Conservation (phyloP, 2,888 invertebrate species). For the Eudasyphora cyanicolor region DNA sequence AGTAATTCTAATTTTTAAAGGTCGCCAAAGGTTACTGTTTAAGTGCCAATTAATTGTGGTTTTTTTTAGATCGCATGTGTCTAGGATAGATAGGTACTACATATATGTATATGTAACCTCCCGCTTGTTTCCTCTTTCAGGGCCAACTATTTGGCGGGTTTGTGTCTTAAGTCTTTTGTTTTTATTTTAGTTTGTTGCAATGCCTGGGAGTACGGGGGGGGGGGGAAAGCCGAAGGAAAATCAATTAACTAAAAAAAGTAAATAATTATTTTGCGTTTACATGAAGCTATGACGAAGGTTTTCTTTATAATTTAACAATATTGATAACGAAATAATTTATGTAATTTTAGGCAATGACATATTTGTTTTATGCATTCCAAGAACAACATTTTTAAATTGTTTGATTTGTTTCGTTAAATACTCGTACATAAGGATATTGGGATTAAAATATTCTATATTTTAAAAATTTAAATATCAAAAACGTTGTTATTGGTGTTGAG, state of each 20-base stretch:
- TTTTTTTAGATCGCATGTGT: background rate
- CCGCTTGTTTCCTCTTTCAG: constrained; percentile 16
- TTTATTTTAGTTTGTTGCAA: background rate
- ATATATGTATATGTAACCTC: background rate
- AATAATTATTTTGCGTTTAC: background rate
- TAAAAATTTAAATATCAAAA: too few relatives aligned
- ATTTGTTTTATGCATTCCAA: too few relatives aligned
- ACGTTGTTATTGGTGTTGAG: too few relatives aligned
- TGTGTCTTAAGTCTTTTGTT: constrained; percentile 34
- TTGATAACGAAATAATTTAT: too few relatives aligned
- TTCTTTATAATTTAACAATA: too few relatives aligned
- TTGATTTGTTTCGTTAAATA: too few relatives aligned
- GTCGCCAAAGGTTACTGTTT: constrained; percentile 60
- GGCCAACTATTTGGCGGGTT: constrained; percentile 1
- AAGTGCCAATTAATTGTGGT: constrained; percentile 8
- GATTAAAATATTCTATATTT: too few relatives aligned
- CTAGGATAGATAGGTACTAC: background rate
- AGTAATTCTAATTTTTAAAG: constrained; percentile 44
- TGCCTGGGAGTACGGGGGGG: too few relatives aligned
- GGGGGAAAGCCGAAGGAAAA: background rate
- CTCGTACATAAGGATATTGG: too few relatives aligned
- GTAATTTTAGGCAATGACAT: too few relatives aligned
- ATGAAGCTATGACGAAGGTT: background rate
- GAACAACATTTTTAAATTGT: too few relatives aligned
- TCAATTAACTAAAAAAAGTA: background rate